phyloP scores from a whole-genome alignment of 2,113 vertebrate genomes.

The Lampris incognitus region DNA sequence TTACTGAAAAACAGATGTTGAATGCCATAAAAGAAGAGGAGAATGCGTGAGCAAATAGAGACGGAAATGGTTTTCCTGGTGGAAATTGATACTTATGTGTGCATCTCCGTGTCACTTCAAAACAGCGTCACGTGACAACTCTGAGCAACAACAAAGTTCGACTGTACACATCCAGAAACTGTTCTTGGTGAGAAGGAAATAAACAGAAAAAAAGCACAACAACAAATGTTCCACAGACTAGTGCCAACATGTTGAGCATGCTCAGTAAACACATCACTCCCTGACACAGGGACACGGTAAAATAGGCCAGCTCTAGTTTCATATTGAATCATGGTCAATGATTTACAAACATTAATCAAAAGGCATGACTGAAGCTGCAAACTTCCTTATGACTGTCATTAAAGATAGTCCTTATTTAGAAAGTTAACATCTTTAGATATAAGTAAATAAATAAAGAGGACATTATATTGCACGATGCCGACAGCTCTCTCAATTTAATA shows the following conservation, averaged over 20 bases:
- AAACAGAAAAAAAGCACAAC: constrained; percentile 30
- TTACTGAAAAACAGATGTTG: constrained; percentile 68
- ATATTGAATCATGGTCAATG: constrained; percentile 58
- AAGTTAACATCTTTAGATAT: too few relatives aligned
- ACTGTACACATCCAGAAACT: neutral
- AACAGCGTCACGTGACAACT: constrained; percentile 53
- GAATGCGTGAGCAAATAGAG: constrained; percentile 41
- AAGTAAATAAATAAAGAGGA: neutral
- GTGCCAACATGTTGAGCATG: constrained; percentile 62
- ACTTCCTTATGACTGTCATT: constrained; percentile 29
- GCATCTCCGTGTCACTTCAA: constrained; percentile 39
- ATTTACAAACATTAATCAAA: constrained; percentile 55
- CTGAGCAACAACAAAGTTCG: constrained; percentile 49
- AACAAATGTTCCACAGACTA: constrained; percentile 48
- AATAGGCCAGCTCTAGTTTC: constrained; percentile 33
- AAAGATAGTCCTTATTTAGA: neutral
- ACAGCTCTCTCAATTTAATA: constrained; percentile 10
- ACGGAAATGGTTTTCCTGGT: constrained; percentile 14
- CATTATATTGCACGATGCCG: neutral
- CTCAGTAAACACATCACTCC: constrained; percentile 54
- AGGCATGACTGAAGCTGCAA: constrained; percentile 34
- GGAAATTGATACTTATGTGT: neutral
- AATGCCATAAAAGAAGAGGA: constrained; percentile 41
- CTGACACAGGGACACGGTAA: constrained; percentile 17
- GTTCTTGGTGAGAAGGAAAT: neutral